Evolutionary conservation across 2,888 invertebrate genomes (phyloP), one percentile per base, ranked within the genome.

Genomic region (Himalopsyche japonica): DNA sequence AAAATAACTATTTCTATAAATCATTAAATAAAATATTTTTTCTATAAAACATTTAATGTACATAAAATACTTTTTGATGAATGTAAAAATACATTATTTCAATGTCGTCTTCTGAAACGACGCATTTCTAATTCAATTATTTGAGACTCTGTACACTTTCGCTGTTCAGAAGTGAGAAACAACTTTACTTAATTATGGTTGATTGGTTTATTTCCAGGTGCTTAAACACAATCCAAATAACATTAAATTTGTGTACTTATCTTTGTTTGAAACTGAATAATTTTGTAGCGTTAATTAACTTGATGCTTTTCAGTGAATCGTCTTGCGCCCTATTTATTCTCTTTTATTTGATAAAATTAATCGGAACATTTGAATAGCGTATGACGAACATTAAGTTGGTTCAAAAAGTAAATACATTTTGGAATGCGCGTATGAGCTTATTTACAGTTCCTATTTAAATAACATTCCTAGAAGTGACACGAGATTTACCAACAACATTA

Each of bases 401-500:
- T 18, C 43, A 24, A 20, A 77, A 77, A 43, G 43, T 77, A 77
- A 77, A 77, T 37, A 77, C 77, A 37, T 77, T 77, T 77, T 30
- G 43, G 24, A 43, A 77, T 37, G 34, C 43, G 43, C 77, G 77
- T 77, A 43, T 24, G 37, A 77, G 77, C 43, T 77, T 77, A 77
- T 77, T 77, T 77, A 77, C 77, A 77, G 77, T 77, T 77, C n/a
- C 20, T 77, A 77, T 77, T 77, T 77, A 37, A 77, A 77, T 77
- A 18, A 34, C 77, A 77, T 37, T 77, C 37, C 77, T 77, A 37
- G 37, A 77, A 77, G 43, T 43, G 77, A 77, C 77, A 77, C 34
- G 77, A 77, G 37, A 77, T 77, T 77, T 77, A 20, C 77, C 24
- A 24, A 43, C 43, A 24, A 77, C 34, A 77, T 77, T 77, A n/a